phyloP scores from a whole-genome alignment of 2,888 invertebrate species.

The Protophormia terraenovae region DNA sequence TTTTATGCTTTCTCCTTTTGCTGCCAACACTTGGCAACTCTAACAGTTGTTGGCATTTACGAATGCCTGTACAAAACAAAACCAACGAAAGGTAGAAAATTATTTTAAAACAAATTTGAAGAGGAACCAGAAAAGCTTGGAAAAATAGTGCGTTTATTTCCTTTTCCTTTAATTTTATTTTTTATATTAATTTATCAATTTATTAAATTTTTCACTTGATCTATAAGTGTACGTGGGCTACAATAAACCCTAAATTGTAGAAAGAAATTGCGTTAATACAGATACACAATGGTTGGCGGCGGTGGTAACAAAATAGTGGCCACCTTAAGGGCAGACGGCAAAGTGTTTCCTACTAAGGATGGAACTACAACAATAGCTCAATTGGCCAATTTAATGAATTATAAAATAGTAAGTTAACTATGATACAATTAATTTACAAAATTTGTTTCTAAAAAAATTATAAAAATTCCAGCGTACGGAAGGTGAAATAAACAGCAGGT shows the following conservation, averaged over 20 bases:
- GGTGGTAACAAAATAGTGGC: conserved; percentile 77
- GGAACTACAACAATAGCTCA: conserved; percentile 67
- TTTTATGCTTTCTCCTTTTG: background rate
- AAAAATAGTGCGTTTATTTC: conserved; percentile 70
- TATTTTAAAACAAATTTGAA: conserved; percentile 65
- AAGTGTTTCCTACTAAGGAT: conserved; percentile 75
- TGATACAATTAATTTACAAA: background rate
- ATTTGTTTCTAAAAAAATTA: background rate
- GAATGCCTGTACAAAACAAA: conserved; percentile 60
- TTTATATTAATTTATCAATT: conserved; percentile 64
- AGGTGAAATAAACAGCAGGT: conserved; percentile 71
- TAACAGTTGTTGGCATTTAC: conserved; percentile 64
- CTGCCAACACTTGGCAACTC: conserved; percentile 20
- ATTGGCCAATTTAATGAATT: conserved; percentile 75
- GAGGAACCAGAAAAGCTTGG: conserved; percentile 69
- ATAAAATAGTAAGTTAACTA: conserved; percentile 78
- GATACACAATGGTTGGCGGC: conserved; percentile 68
- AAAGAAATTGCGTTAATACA: background rate
- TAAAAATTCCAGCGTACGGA: conserved; percentile 74
- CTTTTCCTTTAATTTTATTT: conserved; percentile 71
- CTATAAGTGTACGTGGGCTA: conserved; percentile 57
- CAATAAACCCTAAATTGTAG: background rate
- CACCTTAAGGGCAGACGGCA: conserved; percentile 77
- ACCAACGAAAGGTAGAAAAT: conserved; percentile 50
- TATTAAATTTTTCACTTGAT: conserved; percentile 65